A percentile compares a stretch with the other conserved stretches of the same genome.
Evolutionary conservation across 2,113 vertebrate species (phyloP).

Genomic region (Otocyon megalotis): DNA sequence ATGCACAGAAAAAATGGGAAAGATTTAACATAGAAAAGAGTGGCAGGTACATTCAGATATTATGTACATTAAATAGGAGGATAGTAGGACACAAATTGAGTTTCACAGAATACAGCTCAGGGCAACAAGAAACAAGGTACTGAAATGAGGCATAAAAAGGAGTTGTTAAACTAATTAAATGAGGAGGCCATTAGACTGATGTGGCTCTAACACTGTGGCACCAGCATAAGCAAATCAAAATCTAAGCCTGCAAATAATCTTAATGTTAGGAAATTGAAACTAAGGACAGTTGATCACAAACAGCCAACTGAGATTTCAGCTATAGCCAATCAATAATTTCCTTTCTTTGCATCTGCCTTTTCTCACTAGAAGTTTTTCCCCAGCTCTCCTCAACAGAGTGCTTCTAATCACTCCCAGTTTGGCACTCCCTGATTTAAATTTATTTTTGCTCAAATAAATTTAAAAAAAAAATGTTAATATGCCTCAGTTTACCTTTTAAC

Average conservation of each 20-base stretch:
- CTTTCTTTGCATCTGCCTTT: background rate
- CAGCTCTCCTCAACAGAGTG: background rate
- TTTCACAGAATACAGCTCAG: background rate
- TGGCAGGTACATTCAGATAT: background rate
- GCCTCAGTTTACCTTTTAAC: background rate
- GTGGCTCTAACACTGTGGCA: background rate
- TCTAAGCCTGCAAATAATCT: background rate
- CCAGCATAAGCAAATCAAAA: background rate
- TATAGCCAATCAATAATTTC: background rate
- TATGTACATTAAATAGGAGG: background rate
- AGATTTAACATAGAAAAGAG: background rate
- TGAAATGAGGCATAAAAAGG: background rate
- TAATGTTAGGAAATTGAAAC: background rate
- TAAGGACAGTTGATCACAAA: background rate
- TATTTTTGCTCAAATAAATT: background rate
- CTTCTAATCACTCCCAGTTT: background rate
- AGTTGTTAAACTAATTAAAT: background rate
- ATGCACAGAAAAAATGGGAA: background rate
- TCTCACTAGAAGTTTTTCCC: background rate
- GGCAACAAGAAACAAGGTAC: background rate
- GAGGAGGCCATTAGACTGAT: background rate
- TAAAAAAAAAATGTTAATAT: background rate
- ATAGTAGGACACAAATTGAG: background rate
- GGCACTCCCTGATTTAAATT: background rate
- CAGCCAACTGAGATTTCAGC: background rate